phyloP scores from a whole-genome alignment of 2,888 invertebrate species.

The Sinotaia quadrata region DNA sequence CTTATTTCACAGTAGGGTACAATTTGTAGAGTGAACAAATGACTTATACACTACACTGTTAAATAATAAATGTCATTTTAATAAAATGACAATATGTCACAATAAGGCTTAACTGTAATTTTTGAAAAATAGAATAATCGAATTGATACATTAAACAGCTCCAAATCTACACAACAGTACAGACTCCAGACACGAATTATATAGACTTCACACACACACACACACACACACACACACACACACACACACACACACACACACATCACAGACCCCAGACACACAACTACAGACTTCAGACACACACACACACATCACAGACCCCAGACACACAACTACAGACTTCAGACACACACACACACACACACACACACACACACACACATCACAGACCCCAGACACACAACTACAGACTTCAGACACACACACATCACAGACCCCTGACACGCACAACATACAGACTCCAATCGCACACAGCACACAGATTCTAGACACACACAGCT shows the following conservation, averaged over 20 bases:
- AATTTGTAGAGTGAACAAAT: too few species aligned
- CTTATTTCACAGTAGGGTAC: too few species aligned
- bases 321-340: neutral
- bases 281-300: neutral
- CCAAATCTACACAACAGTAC: too few species aligned
- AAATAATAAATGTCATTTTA: too few species aligned
- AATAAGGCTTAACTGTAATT: too few species aligned
- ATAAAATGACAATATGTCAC: too few species aligned
- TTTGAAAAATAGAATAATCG: too few species aligned
- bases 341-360: neutral
- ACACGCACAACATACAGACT: neutral
- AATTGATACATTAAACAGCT: too few species aligned
- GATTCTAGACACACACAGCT: neutral
- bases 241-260: slow-evolving; percentile 9
- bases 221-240: slow-evolving; percentile 17
- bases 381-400: neutral
- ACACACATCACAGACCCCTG: neutral
- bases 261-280: slow-evolving; percentile 6
- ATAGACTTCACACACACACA: slow-evolving; percentile 12
- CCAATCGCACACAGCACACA: neutral
- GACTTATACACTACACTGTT: too few species aligned
- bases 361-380: too few species aligned
- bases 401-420: neutral
- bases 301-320: too few species aligned
- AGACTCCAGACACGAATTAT: too few species aligned